These are phyloP conservation scores for Ischnura elegans DNA, from an alignment of 2,888 invertebrate species.

Conservation along the genomic window DNA sequence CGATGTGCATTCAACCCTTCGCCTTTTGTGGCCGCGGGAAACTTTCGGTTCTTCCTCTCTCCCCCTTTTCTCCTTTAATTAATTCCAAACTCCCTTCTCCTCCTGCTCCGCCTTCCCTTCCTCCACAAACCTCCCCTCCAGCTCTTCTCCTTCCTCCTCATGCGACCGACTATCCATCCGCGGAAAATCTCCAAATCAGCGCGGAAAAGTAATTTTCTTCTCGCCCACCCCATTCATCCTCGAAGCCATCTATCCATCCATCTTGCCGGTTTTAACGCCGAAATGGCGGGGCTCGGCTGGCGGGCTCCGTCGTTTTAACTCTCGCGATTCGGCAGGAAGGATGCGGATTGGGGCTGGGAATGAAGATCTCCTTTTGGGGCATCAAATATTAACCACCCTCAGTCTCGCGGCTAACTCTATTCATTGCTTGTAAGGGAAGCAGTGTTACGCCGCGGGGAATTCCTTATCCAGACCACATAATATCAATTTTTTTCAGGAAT, in stretches of 20 bases:
- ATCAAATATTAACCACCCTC: neutral
- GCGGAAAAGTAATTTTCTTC: neutral
- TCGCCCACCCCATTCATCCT: neutral
- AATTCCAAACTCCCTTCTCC: constrained; percentile 3
- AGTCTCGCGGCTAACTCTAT: neutral
- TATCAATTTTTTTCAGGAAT: neutral
- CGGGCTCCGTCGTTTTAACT: neutral
- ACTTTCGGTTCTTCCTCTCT: constrained; percentile 22
- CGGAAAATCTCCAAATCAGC: constrained; percentile 38
- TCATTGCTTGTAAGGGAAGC: neutral
- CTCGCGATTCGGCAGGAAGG: neutral
- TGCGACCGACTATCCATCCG: constrained; percentile 21
- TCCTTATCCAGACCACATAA: neutral
- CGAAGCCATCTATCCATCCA: neutral
- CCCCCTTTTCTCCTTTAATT: neutral
- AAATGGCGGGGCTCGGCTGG: neutral
- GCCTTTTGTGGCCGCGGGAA: constrained; percentile 18
- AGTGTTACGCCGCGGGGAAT: neutral
- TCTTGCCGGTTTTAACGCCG: neutral
- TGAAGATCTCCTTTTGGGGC: neutral
- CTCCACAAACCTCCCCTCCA: neutral
- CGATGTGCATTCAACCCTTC: constrained; percentile 27
- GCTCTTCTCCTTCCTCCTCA: neutral
- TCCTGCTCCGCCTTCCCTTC: neutral
- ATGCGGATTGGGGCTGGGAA: neutral